Conservation (phyloP, 2,797 vertebrate species). For the Holocentrus rufus region DNA sequence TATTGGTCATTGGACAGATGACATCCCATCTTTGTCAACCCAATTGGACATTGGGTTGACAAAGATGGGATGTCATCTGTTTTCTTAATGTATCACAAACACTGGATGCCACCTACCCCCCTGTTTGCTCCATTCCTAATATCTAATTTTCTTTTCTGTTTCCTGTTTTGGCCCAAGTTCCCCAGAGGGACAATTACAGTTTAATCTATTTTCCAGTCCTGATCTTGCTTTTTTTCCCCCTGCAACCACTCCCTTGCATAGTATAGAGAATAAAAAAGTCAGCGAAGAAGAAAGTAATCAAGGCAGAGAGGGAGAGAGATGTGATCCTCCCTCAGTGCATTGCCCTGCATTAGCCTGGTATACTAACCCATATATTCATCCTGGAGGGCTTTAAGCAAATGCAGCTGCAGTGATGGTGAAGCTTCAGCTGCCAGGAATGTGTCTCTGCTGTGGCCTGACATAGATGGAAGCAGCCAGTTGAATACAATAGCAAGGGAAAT, state of each 20-base stretch:
- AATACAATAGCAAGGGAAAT: not conserved
- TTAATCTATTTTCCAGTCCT: no score
- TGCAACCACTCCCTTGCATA: not conserved
- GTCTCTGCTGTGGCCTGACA: slow-evolving; percentile 4
- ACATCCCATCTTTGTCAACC: no score
- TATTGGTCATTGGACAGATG: no score
- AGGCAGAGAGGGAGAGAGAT: slow-evolving; percentile 3
- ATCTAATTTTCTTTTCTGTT: no score
- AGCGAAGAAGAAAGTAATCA: not conserved
- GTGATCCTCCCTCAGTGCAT: slow-evolving; percentile 19
- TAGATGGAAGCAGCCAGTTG: not conserved
- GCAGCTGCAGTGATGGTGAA: slow-evolving; percentile 19
- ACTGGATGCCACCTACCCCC: no score
- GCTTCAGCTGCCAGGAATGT: slow-evolving; percentile 11
- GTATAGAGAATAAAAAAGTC: not conserved
- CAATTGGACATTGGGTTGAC: no score
- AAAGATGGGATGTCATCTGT: no score
- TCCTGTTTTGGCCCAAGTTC: no score
- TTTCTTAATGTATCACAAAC: no score
- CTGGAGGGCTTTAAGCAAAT: slow-evolving; percentile 13
- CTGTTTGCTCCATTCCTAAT: no score
- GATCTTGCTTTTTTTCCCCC: not conserved
- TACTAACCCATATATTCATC: slow-evolving; percentile 22
- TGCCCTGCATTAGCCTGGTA: slow-evolving; percentile 24
- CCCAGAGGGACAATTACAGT: no score